phyloP scores from a whole-genome alignment of 2,888 invertebrate species.

The Notodonta ziczac region DNA sequence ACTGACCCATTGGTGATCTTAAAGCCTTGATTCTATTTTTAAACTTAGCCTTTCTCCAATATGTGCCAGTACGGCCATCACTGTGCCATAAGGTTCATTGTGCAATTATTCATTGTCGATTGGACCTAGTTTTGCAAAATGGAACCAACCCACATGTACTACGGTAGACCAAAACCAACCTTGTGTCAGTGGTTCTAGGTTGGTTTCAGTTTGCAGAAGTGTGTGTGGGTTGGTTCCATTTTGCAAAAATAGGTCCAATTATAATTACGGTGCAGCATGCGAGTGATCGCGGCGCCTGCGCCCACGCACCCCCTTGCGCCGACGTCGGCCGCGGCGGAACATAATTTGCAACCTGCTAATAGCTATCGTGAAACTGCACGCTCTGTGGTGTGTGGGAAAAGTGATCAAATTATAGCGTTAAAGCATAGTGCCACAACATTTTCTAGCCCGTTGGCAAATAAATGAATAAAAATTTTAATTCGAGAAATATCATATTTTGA shows the following conservation, averaged over 20 bases:
- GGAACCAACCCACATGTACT: too few species aligned
- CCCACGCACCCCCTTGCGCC: conserved; percentile 58
- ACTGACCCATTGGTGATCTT: too few species aligned
- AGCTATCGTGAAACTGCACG: conserved; percentile 53
- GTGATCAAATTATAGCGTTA: neutral
- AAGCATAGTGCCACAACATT: neutral
- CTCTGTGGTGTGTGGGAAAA: conserved; percentile 19
- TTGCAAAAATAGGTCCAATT: conserved; percentile 43
- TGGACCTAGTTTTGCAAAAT: too few species aligned
- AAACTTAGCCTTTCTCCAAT: neutral
- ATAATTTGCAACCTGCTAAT: conserved; percentile 81
- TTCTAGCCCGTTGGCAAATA: too few species aligned
- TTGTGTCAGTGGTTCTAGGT: too few species aligned
- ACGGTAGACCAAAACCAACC: too few species aligned
- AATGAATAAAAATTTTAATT: too few species aligned
- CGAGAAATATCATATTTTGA: too few species aligned
- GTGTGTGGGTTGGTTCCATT: too few species aligned
- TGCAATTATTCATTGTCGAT: conserved; percentile 19
- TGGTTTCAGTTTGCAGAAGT: too few species aligned
- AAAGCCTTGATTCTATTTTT: neutral
- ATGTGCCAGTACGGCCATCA: neutral
- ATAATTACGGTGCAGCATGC: conserved; percentile 42
- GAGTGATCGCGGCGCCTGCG: conserved; percentile 62
- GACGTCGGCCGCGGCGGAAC: conserved; percentile 41
- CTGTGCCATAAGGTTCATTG: conserved; percentile 17